Evolutionary conservation across 2,113 vertebrate genomes (phyloP), one percentile per base, ranked within the genome.

Genomic region (Pelecanoides urinatrix): DNA sequence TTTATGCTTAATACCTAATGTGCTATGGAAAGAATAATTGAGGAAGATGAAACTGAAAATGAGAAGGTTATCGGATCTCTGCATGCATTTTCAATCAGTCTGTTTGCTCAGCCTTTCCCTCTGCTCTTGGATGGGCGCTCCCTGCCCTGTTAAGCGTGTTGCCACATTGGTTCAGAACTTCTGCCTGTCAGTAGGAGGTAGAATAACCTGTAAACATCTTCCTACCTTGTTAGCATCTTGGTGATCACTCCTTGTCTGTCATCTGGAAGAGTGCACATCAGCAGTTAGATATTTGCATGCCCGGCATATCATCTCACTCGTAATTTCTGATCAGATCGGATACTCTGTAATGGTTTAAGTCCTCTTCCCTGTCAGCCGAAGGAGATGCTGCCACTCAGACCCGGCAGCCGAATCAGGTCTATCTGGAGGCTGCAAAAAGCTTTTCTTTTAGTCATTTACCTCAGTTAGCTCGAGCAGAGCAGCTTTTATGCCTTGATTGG

Each of bases 401-500:
- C 72, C 13, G 1, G 22, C 58, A 67, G 76, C 89, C 3, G 16
- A 91, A 79, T 72, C 49, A 42, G 49, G 78, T 85, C 76, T 42
- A 22, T 74, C 61, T 26, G 61, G 34, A 56, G 45, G 65, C 87
- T 88, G 62, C 70, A 68, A 81, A 96, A 95, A 81, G 83, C 92
- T 94, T 94, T 95, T 86, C 42, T 88, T 78, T 78, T 27, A 58
- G 66, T 56, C 55, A 72, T 91, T 94, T 89, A 62, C 73, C 80
- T 92, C 92, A 23, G 62, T 91, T 71, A 83, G 63, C 68, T 63
- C 18, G 52, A 61, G 59, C 61, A 62, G 49, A 38, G 47, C 65
- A 63, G 92, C 84, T 73, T 94, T 95, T 93, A 80, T 75, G 96
- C 91, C 63, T 95, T 67, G 75, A 87, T 92, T 94, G 92, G 78